Percentiles rank a stretch among this genome's conserved stretches.
These are phyloP conservation scores for Gadopsis marmoratus DNA, from an alignment of 2,797 vertebrate genomes.

Conservation along the genomic window DNA sequence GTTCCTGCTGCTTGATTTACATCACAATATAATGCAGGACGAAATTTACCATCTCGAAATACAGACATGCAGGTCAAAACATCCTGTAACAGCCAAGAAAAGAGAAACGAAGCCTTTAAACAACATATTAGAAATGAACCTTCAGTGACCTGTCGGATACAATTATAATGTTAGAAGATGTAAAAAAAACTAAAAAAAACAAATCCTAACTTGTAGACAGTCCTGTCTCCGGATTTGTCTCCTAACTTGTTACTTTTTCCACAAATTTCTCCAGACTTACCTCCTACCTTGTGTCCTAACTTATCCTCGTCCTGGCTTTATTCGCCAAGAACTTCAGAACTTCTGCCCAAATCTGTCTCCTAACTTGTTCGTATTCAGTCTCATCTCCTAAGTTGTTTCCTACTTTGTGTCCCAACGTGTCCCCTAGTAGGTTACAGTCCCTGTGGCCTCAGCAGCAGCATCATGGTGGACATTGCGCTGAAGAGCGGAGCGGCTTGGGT, in stretches of 20 bases:
- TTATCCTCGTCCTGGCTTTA: no score
- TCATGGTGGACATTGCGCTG: slow-evolving; percentile 70
- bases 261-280: background rate
- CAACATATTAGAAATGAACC: background rate
- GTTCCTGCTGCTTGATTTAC: background rate
- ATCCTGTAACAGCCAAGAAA: no score
- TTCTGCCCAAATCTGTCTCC: no score
- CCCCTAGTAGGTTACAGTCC: background rate
- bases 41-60: no score
- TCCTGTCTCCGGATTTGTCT: background rate
- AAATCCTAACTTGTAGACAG: background rate
- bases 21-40: background rate
- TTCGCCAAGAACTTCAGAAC: background rate
- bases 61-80: background rate
- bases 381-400: slow-evolving; percentile 1
- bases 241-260: background rate
- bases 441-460: slow-evolving; percentile 8
- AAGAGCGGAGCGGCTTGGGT: slow-evolving; percentile 61
- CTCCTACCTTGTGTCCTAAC: background rate
- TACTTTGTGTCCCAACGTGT: background rate
- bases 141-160: background rate
- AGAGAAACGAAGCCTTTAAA: background rate
- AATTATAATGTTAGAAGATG: background rate
- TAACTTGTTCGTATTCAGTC: background rate
- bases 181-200: no score